These are phyloP conservation scores for Rotaria macrura DNA, from an alignment of 2,888 invertebrate genomes.

Conservation along the genomic window DNA sequence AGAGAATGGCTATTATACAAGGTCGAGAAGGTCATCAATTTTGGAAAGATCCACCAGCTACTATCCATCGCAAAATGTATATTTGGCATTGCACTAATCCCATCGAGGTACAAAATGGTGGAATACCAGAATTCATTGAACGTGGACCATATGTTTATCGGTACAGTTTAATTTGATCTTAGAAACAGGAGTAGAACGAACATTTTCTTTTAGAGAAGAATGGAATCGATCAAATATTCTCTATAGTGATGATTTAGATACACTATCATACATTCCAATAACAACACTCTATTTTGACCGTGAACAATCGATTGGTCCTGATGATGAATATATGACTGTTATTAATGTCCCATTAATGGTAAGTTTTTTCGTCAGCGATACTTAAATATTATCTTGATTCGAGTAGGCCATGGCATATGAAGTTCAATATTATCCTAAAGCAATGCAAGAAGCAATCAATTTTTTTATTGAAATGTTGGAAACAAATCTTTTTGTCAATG, in stretches of 20 bases:
- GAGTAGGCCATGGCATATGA: not conserved
- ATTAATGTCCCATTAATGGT: conserved; percentile 15
- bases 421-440: not conserved
- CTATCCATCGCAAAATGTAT: not conserved
- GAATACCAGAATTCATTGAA: not conserved
- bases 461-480: not conserved
- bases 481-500: not conserved
- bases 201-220: not conserved
- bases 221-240: conserved; percentile 3
- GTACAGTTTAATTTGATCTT: not conserved
- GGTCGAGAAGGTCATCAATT: not conserved
- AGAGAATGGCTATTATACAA: not conserved
- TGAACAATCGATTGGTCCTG: not conserved
- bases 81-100: conserved; percentile 4
- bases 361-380: not conserved
- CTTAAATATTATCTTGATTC: not conserved
- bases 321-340: not conserved
- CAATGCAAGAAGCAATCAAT: not conserved
- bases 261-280: not conserved
- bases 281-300: conserved; percentile 4
- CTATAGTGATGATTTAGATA: not conserved
- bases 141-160: conserved; percentile 4
- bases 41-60: conserved; percentile 9
- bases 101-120: not conserved
- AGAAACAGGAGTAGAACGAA: too few relatives aligned